These are phyloP conservation scores for Bruchidius siliquastri DNA, from an alignment of 2,888 invertebrate genomes.

Conservation along the genomic window DNA sequence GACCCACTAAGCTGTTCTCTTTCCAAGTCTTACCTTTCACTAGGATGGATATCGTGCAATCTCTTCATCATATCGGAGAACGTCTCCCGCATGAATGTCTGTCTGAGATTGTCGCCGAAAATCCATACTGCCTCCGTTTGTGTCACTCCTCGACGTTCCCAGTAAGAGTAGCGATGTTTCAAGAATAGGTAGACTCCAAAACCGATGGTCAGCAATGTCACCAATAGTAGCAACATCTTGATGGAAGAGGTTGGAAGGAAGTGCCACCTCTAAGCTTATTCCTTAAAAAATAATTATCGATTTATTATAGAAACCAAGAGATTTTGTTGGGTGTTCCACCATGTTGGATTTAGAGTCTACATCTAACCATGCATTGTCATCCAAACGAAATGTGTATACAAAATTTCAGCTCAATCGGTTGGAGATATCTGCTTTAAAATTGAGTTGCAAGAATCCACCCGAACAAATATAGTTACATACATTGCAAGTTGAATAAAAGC, in stretches of 20 bases:
- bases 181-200: neutral
- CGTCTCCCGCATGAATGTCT: neutral
- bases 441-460: too few relatives aligned
- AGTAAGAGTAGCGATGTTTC: neutral
- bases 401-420: too few relatives aligned
- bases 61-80: neutral
- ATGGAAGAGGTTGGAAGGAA: neutral
- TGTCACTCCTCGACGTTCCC: neutral
- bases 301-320: too few relatives aligned
- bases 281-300: neutral
- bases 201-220: neutral
- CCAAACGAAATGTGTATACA: too few relatives aligned
- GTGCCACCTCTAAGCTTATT: neutral
- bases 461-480: too few relatives aligned
- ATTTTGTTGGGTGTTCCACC: too few relatives aligned
- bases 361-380: too few relatives aligned
- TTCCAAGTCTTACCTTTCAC: neutral
- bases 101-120: neutral
- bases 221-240: neutral
- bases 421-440: too few relatives aligned
- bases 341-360: too few relatives aligned
- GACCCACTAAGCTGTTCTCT: too few relatives aligned
- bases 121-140: neutral
- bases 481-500: too few relatives aligned
- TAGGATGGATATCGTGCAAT: neutral